These are phyloP conservation scores for Macroramphosus scolopax DNA, from an alignment of 2,797 vertebrate species.

Conservation along the genomic window DNA sequence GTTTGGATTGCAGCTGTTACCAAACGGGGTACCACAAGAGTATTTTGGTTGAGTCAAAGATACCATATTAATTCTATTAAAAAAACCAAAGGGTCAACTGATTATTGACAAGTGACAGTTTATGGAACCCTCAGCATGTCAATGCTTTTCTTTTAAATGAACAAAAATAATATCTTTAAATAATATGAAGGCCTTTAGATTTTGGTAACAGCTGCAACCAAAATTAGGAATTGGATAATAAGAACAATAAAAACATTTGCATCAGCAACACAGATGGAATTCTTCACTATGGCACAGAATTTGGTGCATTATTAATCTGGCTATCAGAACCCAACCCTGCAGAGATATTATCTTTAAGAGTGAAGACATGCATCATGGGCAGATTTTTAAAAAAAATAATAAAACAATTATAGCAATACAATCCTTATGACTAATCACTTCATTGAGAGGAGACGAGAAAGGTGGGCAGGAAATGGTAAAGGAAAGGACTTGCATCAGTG, in stretches of 20 bases:
- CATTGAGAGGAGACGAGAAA: constrained; percentile 16
- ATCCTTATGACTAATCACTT: constrained; percentile 8
- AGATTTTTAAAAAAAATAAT: constrained; percentile 3
- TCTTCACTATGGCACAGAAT: too few relatives aligned
- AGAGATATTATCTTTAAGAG: not conserved
- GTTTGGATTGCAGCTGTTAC: not conserved
- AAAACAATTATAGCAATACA: constrained; percentile 1
- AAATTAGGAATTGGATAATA: too few relatives aligned
- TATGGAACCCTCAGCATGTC: too few relatives aligned
- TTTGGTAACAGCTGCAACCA: not conserved
- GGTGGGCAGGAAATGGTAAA: constrained; percentile 7
- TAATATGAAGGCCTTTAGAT: too few relatives aligned
- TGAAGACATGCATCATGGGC: constrained; percentile 11
- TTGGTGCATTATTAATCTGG: not conserved
- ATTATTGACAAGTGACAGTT: too few relatives aligned
- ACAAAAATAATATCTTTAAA: too few relatives aligned
- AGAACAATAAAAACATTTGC: not conserved
- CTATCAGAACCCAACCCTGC: constrained; percentile 7
- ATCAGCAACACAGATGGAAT: not conserved
- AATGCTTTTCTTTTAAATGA: too few relatives aligned
- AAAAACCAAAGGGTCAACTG: too few relatives aligned
- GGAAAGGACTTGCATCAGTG: constrained; percentile 49
- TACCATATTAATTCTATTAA: too few relatives aligned
- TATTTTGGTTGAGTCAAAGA: too few relatives aligned
- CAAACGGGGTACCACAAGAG: not conserved